A percentile compares a stretch with the other conserved stretches of the same genome.
phyloP scores from a whole-genome alignment of 2,888 invertebrate genomes.

The Plagodis pulveraria region DNA sequence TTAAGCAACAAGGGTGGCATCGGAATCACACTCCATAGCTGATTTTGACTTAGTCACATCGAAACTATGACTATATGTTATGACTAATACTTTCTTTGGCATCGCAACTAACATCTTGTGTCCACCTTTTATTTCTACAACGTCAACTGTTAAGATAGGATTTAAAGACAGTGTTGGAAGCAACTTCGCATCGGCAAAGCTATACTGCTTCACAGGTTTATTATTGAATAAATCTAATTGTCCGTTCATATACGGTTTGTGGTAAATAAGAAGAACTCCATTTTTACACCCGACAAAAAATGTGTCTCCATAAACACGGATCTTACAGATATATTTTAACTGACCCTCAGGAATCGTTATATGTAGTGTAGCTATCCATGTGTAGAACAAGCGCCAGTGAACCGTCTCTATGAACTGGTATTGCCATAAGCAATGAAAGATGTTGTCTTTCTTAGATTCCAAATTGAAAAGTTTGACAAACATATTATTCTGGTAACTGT shows the following conservation, averaged over 20 bases:
- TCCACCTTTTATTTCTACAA: conserved; percentile 58
- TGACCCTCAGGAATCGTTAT: conserved; percentile 57
- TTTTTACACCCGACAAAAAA: conserved; percentile 67
- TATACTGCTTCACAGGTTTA: conserved; percentile 61
- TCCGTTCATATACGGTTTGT: conserved; percentile 55
- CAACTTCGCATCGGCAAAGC: conserved; percentile 62
- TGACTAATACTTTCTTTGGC: conserved; percentile 67
- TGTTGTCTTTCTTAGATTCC: conserved; percentile 1
- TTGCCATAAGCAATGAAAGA: conserved; percentile 31
- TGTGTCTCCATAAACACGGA: conserved; percentile 60
- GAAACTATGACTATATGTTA: conserved; percentile 60
- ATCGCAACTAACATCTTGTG: conserved; percentile 68
- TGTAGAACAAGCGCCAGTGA: conserved; percentile 65
- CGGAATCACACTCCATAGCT: conserved; percentile 38
- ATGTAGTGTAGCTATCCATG: conserved; percentile 60
- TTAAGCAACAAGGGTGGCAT: no score
- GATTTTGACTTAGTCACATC: conserved; percentile 41
- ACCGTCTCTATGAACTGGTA: conserved; percentile 64
- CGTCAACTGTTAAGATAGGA: conserved; percentile 66
- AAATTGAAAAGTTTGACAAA: neutral
- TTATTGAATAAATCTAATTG: conserved; percentile 60
- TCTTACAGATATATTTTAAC: conserved; percentile 55
- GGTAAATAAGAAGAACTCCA: conserved; percentile 66
- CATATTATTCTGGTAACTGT: neutral
- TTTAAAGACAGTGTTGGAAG: conserved; percentile 61